Evolutionary conservation across 2,797 vertebrate species (phyloP).

Genomic region (Eulemur rubriventer): DNA sequence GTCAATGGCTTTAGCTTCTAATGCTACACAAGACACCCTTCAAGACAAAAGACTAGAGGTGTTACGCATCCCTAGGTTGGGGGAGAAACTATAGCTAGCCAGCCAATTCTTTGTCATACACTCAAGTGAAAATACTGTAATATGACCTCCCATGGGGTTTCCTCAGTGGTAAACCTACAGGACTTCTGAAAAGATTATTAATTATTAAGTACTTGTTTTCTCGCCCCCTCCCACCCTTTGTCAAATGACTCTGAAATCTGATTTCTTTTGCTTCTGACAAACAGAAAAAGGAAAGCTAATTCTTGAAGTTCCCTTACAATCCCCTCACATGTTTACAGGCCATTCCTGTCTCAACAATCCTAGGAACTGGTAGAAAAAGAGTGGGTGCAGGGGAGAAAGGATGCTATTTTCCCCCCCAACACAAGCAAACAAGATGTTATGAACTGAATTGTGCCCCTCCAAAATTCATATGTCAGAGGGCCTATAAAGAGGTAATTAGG

Average conservation of each 20-base stretch:
- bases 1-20: background rate
- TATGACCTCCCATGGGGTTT: background rate
- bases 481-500: background rate
- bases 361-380: background rate
- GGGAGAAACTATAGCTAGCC: background rate
- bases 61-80: background rate
- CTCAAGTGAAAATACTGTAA: background rate
- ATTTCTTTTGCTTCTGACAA: constrained; percentile 34
- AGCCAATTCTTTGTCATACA: background rate
- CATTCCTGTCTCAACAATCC: background rate
- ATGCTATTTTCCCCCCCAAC: background rate
- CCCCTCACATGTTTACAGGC: background rate
- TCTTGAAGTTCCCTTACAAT: background rate
- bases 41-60: background rate
- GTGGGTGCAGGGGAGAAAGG: background rate
- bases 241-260: constrained; percentile 24
- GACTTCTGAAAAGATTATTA: background rate
- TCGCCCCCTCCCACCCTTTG: background rate
- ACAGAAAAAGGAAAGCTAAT: background rate
- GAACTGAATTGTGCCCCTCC: background rate
- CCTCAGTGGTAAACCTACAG: background rate
- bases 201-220: background rate
- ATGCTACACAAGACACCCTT: background rate
- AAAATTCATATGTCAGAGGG: background rate
- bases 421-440: background rate